These are phyloP conservation scores for Carassius auratus DNA, from an alignment of 2,113 vertebrate genomes.

Conservation along the genomic window DNA sequence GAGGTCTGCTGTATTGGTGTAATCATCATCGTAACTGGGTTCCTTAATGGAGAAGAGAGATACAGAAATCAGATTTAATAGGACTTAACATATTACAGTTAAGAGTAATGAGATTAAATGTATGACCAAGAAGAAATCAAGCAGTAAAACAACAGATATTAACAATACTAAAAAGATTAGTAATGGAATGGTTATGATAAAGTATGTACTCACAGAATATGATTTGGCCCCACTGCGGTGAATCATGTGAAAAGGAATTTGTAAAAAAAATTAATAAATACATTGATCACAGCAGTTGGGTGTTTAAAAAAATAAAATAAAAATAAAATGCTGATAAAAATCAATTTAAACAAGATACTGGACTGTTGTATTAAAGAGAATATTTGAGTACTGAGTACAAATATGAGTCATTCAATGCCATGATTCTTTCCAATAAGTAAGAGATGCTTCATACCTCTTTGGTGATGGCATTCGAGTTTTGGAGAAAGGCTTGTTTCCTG, in stretches of 20 bases:
- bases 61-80: background rate
- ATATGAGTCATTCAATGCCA: background rate
- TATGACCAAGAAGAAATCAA: background rate
- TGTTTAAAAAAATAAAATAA: background rate
- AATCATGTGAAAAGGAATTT: background rate
- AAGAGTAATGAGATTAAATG: background rate
- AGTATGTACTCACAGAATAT: constrained; percentile 6
- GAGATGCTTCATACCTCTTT: constrained; percentile 56
- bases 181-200: background rate
- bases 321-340: background rate
- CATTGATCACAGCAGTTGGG: background rate
- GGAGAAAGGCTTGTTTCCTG: constrained; percentile 26
- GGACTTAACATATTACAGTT: too few relatives aligned
- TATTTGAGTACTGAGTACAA: background rate
- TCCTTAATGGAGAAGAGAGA: background rate
- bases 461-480: constrained; percentile 66
- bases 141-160: background rate
- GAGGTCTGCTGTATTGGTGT: constrained; percentile 12
- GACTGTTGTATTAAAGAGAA: background rate
- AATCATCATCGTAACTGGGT: background rate
- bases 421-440: background rate
- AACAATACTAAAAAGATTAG: background rate
- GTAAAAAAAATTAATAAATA: too few relatives aligned
- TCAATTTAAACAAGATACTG: background rate
- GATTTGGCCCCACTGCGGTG: constrained; percentile 11